A percentile compares a stretch with the other conserved stretches of the same genome.
phyloP scores from a whole-genome alignment of 2,113 vertebrate species.

The Urocynchramus pylzowi region DNA sequence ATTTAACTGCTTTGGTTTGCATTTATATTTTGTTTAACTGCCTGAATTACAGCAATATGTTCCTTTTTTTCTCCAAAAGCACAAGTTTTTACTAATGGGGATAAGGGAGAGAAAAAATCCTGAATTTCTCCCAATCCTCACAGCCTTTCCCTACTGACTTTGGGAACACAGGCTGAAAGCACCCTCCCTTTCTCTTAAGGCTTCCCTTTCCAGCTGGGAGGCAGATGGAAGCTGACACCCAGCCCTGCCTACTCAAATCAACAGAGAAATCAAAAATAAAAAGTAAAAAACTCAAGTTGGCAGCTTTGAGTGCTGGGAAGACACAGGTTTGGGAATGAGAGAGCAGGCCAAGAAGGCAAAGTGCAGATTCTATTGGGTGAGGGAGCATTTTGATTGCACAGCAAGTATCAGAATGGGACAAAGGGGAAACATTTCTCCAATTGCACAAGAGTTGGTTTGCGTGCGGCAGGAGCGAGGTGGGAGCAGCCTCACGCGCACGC shows the following conservation, averaged over 20 bases:
- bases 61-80: not conserved
- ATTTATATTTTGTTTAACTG: not conserved
- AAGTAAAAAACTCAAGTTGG: not conserved
- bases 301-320: not conserved
- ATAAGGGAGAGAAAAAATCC: not conserved
- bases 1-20: not conserved
- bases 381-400: not conserved
- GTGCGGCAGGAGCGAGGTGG: accelerated
- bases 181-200: not conserved
- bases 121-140: not conserved
- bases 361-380: not conserved
- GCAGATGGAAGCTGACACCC: not conserved
- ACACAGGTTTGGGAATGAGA: not conserved
- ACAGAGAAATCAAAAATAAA: not conserved
- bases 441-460: not conserved
- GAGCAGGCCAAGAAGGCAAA: not conserved
- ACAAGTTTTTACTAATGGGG: not conserved
- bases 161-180: not conserved
- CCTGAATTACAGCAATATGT: not conserved
- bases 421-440: not conserved
- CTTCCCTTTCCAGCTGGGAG: not conserved
- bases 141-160: not conserved
- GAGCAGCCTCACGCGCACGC: not conserved
- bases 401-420: not conserved
- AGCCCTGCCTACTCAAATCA: not conserved